Base-by-base conservation (phyloP, 2,113 vertebrate species). In the Pycnonotus jocosus region DNA sequence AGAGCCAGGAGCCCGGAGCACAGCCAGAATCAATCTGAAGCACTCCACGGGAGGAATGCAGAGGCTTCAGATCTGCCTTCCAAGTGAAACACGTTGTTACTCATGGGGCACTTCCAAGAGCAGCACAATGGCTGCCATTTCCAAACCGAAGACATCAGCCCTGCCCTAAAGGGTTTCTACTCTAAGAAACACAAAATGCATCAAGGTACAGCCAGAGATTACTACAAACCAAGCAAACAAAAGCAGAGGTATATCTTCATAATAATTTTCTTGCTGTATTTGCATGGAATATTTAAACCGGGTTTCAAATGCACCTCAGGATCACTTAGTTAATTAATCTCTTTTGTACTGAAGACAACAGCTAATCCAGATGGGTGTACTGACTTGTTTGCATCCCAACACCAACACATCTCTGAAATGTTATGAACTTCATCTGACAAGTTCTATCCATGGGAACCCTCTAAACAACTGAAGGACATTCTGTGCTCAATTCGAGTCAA, bases 31-130 rank as follows among this genome's bases (percentile, higher is more conserved):
- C 87, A n/a, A 81, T 80, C 92, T 18, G 3, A 76, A 86, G 85
- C 83, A 72, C 78, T 93, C 90, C 62, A 81, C 1, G 7, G 30
- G 61, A 93, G 48, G 84, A 86, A 93, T 83, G 47, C 91, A 92
- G 83, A 94, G 94, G 73, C 42, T 5, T 57, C 56, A 93, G 68
- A 93, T 66, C 90, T 71, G 58, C 81, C 92, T 90, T 95, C 87
- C 95, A 97, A 83, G 86, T 37, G 56, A 95, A 96, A 90, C 58
- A 82, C 2, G 0, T 38, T 54, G 71, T 80, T 79, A 31, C 60
- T 82, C n/a, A 40, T 14, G 45, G 94, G 81, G 62, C 31, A 30
- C 25, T 94, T 94, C 90, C 93, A 95, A 68, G 28, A 77, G 78
- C 85, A 94, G 69, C 72, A 77, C 62, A 68, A 82, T 11, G 48